Evolutionary conservation across 2,888 invertebrate species (phyloP), one percentile per base, ranked within the genome.

Genomic region (Amphipyra berbera): DNA sequence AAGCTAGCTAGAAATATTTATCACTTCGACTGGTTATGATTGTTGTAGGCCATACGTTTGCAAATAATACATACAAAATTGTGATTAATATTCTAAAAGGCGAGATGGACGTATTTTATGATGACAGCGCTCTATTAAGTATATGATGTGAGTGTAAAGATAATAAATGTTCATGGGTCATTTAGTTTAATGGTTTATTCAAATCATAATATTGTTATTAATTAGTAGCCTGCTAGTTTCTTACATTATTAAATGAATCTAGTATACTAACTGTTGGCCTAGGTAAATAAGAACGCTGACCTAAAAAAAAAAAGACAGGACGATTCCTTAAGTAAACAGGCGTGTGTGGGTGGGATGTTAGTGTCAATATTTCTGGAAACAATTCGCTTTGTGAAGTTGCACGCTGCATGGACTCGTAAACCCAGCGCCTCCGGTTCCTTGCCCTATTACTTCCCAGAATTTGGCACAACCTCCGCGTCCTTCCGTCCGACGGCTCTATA

Each of bases 361-460:
- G 57, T 55, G 54, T 68, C 44, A 59, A 68, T 38, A 76, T 72
- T 69, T 73, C 63, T 73, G 74, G 66, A 63, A 74, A 66, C 61
- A 74, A 74, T 77, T 77, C 48, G 60, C 62, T 64, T 61, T 68
- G 67, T 59, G 48, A 30, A 47, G 52, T 50, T 61, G 53, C 60
- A 33, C 15, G 45, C 27, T 41, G 52, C 55, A 57, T 59, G 15
- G 38, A 44, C 59, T 63, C 63, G 61, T 78, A 59, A 70, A 62
- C 46, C 61, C 49, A 52, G 54, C 55, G 60, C 61, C 49, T 55
- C 50, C 55, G 60, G 55, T 64, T 74, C 68, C 66, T 66, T 61
- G 67, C 64, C 69, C 70, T 74, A 56, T 58, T 65, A 45, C 63
- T 84, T 84, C 81, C 62, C 59, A 80, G 83, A 82, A 83, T 79